Evolutionary conservation across 2,113 vertebrate species (phyloP), one percentile per base, ranked within the genome.

Genomic region (Psilopogon haemacephalus): DNA sequence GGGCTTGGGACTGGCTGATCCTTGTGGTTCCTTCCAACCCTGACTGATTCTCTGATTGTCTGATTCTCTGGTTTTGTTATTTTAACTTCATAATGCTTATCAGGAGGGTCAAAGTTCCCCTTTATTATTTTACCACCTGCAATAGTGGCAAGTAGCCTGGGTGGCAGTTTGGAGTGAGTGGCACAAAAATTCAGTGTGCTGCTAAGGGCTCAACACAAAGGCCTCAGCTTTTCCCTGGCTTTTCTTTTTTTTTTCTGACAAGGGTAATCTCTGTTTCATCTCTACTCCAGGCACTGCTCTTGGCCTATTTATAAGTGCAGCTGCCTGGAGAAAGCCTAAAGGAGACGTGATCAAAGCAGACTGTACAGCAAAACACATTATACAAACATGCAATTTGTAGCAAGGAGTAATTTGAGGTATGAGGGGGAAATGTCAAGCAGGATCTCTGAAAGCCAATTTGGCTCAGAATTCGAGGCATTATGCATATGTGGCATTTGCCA

Each of bases 401-500:
- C 75, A 70, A 92, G 81, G 64, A 88, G 74, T 68, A 67, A 84
- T 85, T 93, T 93, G 86, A 75, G 94, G 27, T 82, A 77, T 67
- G 93, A 94, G 48, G 82, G 44, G 27, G 12, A 97, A 95, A 95
- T 92, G 77, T 90, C 91, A 93, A 89, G 48, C 72, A 91, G 2
- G 37, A 60, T 95, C 59, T 70, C 40, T 85, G 86, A 91, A 94
- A 94, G 78, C 5, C 68, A 86, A 85, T 80, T 93, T 87, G 63
- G 44, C 79, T 86, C 91, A 93, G 90, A 95, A 94, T 94, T 68
- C 27, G 50, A 24, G 12, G 2, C 63, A 78, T 93, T 94, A 96
- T 93, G 80, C 75, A 88, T 88, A 83, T 84, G 73, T 93, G 84
- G 44, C 55, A 88, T 96, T 96, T 96, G 86, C 90, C 89, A 93